These are phyloP conservation scores for Philereme vetulata DNA, from an alignment of 2,888 invertebrate genomes.

Conservation along the genomic window DNA sequence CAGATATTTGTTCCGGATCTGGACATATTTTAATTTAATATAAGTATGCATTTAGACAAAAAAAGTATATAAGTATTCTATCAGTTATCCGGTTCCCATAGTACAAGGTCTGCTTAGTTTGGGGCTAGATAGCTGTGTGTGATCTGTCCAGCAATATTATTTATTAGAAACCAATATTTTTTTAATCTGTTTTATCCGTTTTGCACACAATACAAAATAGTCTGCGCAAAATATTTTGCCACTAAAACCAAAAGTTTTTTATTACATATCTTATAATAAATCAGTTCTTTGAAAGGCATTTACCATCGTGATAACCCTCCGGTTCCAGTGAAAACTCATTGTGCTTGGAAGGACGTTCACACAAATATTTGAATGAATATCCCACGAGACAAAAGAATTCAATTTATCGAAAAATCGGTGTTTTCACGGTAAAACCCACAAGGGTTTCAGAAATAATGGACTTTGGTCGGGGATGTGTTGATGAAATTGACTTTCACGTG, in stretches of 20 bases:
- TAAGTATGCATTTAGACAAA: too few relatives aligned
- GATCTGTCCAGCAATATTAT: too few relatives aligned
- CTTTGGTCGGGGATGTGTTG: conserved; percentile 24
- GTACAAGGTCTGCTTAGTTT: too few relatives aligned
- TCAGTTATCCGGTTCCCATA: too few relatives aligned
- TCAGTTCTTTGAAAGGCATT: conserved; percentile 14
- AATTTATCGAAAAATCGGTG: conserved; percentile 41
- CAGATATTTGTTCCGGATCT: too few relatives aligned
- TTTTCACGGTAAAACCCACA: conserved; percentile 22
- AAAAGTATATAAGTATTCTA: too few relatives aligned
- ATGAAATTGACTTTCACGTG: conserved; percentile 31
- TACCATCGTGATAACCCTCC: conserved; percentile 16
- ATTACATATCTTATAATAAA: neutral
- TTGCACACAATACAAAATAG: too few relatives aligned
- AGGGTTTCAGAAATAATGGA: conserved; percentile 30
- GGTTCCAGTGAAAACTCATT: conserved; percentile 22
- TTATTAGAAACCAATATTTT: too few relatives aligned
- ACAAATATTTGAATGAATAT: conserved; percentile 36
- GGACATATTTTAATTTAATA: too few relatives aligned
- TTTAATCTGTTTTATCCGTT: too few relatives aligned
- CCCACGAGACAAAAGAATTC: conserved; percentile 39
- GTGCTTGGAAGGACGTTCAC: conserved; percentile 23
- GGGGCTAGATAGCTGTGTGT: too few relatives aligned
- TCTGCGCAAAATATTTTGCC: too few relatives aligned
- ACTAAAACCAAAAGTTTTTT: neutral